Evolutionary conservation across 1,140 invertebrate species (phyloP).

Genomic region (Drosophila pectinifera): DNA sequence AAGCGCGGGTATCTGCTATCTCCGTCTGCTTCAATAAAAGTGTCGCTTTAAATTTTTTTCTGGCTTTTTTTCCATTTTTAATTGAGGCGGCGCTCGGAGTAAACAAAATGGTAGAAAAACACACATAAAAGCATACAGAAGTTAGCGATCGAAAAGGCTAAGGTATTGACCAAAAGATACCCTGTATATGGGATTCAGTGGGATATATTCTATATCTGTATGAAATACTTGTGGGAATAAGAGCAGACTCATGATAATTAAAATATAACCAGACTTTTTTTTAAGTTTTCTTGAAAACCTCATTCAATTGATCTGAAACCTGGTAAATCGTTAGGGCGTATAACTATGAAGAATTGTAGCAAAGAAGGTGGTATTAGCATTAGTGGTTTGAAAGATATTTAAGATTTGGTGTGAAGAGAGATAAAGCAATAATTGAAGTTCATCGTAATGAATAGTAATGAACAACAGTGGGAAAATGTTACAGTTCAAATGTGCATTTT

Average conservation of each 20-base stretch:
- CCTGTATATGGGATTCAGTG: not conserved
- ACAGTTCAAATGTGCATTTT: no score
- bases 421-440: no score
- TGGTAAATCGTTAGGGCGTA: no score
- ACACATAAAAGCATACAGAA: conserved; percentile 34
- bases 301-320: no score
- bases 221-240: not conserved
- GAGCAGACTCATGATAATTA: fast-evolving
- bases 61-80: conserved; percentile 51
- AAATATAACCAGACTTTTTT: not conserved
- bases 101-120: conserved; percentile 70
- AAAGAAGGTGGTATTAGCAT: no score
- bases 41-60: conserved; percentile 42
- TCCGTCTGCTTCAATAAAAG: conserved; percentile 59
- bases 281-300: not conserved
- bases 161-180: conserved; percentile 5
- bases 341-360: no score
- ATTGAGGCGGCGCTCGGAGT: conserved; percentile 71
- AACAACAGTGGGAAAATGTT: no score
- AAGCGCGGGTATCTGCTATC: conserved; percentile 44
- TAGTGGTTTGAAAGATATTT: no score
- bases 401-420: no score
- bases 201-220: no score
- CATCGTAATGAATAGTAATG: no score
- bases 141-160: not conserved